These are phyloP conservation scores for Trichoplusia ni DNA, from an alignment of 1,140 invertebrate species.

Conservation along the genomic window DNA sequence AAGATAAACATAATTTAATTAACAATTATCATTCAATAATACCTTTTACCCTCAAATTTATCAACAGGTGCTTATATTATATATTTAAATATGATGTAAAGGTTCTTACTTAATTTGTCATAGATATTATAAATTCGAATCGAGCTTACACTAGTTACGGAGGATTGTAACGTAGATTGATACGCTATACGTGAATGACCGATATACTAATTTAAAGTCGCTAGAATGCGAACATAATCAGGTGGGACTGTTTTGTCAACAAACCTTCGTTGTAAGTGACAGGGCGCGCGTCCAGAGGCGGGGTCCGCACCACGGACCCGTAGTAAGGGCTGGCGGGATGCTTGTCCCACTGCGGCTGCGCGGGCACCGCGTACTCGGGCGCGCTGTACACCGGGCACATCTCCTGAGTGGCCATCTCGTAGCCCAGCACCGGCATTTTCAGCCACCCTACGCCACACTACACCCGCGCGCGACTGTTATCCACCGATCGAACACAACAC, in stretches of 20 bases:
- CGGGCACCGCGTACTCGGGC: slow-evolving; percentile 51
- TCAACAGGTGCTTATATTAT: no score
- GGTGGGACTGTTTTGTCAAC: slow-evolving; percentile 28
- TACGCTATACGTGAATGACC: background rate
- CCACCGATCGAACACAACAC: slow-evolving; percentile 38
- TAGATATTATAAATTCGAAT: no score
- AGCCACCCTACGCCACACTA: slow-evolving; percentile 31
- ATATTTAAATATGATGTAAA: no score
- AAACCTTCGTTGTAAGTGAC: slow-evolving; percentile 58
- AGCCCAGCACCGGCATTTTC: slow-evolving; percentile 69
- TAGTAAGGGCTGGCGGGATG: slow-evolving; percentile 46
- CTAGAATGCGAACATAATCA: background rate
- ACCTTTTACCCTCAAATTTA: no score
- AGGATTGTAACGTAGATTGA: no score
- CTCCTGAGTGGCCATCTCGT: slow-evolving; percentile 62
- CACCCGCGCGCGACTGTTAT: slow-evolving; percentile 47
- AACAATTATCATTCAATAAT: no score
- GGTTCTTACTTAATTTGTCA: no score
- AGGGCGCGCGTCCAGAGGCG: slow-evolving; percentile 37
- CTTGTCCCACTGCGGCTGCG: slow-evolving; percentile 62
- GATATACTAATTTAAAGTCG: background rate
- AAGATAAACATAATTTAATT: no score
- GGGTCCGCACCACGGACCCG: slow-evolving; percentile 37
- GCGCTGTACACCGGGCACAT: slow-evolving; percentile 53
- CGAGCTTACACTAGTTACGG: no score